phyloP scores from a whole-genome alignment of 2,113 vertebrate species.

The Pithys albifrons region DNA sequence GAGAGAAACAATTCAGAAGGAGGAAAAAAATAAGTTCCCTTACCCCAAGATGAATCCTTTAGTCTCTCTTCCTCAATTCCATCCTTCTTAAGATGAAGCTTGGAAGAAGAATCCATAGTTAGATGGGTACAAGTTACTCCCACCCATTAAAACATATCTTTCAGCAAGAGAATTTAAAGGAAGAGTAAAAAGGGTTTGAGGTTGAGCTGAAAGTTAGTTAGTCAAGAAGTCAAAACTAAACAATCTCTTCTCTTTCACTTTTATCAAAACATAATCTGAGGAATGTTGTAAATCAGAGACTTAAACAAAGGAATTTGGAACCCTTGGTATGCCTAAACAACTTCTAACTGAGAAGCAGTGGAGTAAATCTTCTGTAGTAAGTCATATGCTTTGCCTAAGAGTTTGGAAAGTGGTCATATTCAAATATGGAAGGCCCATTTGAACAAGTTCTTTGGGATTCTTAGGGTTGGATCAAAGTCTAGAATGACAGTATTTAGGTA shows the following conservation, averaged over 20 bases:
- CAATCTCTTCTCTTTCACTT: not conserved
- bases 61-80: slow-evolving; percentile 24
- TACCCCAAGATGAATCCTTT: not conserved
- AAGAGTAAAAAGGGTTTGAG: not conserved
- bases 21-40: not conserved
- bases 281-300: not conserved
- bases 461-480: not conserved
- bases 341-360: not conserved
- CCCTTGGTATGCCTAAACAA: not conserved
- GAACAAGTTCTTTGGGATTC: not conserved
- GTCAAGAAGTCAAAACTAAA: slow-evolving; percentile 3
- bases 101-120: slow-evolving; percentile 36
- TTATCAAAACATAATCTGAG: slow-evolving; percentile 29
- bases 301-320: slow-evolving; percentile 6
- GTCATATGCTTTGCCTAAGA: not conserved
- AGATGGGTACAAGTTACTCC: not conserved
- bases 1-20: not conserved
- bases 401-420: not conserved
- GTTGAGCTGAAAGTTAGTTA: not conserved
- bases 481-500: not conserved
- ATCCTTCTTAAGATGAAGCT: slow-evolving; percentile 22
- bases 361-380: not conserved
- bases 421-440: not conserved
- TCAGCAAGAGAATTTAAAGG: not conserved
- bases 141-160: not conserved